Percentiles rank a stretch among this genome's conserved stretches.
phyloP scores from a whole-genome alignment of 2,797 vertebrate genomes.

The Picus viridis region DNA sequence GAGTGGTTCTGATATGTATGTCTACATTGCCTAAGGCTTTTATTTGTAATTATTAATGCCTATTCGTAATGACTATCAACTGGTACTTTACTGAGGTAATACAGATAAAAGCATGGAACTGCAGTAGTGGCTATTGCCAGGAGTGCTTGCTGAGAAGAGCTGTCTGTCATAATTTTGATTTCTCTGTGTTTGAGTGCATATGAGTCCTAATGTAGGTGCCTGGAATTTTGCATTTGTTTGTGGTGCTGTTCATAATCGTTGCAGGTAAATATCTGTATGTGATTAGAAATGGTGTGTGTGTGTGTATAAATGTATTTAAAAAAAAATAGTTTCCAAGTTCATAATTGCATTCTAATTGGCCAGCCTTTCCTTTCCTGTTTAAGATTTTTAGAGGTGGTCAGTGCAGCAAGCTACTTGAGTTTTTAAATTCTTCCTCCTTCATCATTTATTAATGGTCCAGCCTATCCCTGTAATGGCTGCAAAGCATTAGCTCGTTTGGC shows the following conservation, averaged over 20 bases:
- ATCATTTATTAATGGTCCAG: conserved; percentile 51
- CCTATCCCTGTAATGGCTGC: conserved; percentile 13
- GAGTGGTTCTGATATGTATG: neutral
- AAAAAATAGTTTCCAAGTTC: conserved; percentile 25
- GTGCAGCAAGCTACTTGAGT: conserved; percentile 7
- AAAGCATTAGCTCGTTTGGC: conserved; percentile 17
- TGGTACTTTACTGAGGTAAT: conserved; percentile 15
- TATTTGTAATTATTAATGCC: conserved; percentile 46
- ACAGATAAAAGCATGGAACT: neutral
- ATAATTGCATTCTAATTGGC: conserved; percentile 47
- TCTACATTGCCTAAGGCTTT: conserved; percentile 33
- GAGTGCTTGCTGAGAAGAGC: neutral
- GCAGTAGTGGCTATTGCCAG: neutral
- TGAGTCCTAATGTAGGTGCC: neutral
- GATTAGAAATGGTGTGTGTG: neutral
- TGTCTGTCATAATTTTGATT: neutral
- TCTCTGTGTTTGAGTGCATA: neutral
- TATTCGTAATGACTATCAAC: conserved; percentile 45
- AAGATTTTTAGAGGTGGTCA: conserved; percentile 52
- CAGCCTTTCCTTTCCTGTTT: conserved; percentile 8
- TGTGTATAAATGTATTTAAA: neutral
- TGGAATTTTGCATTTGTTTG: neutral
- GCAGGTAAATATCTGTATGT: neutral
- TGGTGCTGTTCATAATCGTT: neutral
- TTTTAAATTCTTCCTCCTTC: conserved; percentile 31